Conservation (phyloP, 2,113 vertebrate species). For the Baryphthengus martii region DNA sequence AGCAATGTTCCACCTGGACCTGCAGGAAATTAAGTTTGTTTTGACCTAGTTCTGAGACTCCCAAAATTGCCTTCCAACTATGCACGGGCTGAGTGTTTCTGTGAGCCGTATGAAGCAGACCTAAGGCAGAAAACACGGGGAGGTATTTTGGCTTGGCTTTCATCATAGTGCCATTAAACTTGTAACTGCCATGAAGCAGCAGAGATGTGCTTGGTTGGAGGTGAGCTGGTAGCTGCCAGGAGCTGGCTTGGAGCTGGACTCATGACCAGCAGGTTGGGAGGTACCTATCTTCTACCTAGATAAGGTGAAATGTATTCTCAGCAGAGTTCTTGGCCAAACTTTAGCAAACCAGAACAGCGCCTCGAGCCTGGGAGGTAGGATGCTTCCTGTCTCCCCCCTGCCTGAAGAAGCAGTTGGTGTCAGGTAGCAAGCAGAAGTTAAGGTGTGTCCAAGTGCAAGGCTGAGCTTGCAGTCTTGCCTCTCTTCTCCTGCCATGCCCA, state of each 20-base stretch:
- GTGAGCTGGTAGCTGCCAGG: not conserved
- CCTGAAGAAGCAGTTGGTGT: not conserved
- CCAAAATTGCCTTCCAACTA: not conserved
- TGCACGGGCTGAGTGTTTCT: not conserved
- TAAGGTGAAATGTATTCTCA: not conserved
- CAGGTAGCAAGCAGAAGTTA: not conserved
- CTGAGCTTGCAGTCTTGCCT: not conserved
- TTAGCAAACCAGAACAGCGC: not conserved
- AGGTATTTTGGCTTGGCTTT: not conserved
- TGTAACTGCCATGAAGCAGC: not conserved
- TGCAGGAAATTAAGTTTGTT: not conserved
- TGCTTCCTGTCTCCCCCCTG: not conserved
- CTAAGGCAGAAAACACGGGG: not conserved
- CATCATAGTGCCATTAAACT: not conserved
- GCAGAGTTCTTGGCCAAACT: not conserved
- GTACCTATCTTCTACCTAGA: not conserved
- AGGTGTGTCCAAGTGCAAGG: not conserved
- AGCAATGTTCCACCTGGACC: not conserved
- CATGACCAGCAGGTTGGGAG: fast-evolving
- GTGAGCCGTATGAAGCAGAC: not conserved
- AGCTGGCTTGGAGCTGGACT: not conserved
- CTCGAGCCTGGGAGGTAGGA: not conserved
- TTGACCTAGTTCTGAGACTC: not conserved
- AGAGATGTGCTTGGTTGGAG: not conserved
- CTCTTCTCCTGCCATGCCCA: not conserved